Evolutionary conservation across 1,140 invertebrate species (phyloP), one percentile per base, ranked within the genome.

Genomic region (Heliconius hewitsoni): DNA sequence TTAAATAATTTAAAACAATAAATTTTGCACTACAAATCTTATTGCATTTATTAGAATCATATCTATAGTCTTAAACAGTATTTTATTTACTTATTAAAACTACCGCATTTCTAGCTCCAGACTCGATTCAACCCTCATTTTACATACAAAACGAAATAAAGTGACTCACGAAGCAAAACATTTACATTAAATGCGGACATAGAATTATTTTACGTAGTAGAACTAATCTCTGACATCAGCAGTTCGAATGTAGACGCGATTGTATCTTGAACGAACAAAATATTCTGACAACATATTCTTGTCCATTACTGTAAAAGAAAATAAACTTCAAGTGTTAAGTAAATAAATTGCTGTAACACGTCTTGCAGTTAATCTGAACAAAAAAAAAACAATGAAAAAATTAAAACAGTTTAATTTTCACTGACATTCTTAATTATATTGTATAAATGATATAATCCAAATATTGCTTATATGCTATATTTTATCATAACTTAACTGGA

Each of bases 161-260:
- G 84, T 89, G 86, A 89, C 57, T 87, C 86, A 89, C 77, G 81
- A 79, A 81, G 60, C 78, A 88, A 86, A 87, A 83, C 81, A 85
- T 85, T 81, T 76, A 80, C 74, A 76, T 80, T 86, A 82, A 37
- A 76, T 71, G 77, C 77, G 77, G 50, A 73, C 78, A 73, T 80
- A 75, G 74, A 80, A 76, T 80, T 79, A 82, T 85, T 79, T 82
- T 85, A 84, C 82, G 83, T 83, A 84, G 79, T 84, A 74, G 71
- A 78, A 81, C 80, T 86, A 85, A 84, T 85, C 79, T 83, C 80
- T 87, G 82, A 85, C 86, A 87, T 66, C 71, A 80, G 42, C 34
- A 60, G 50, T 18, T 60, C 72, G 16, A 77, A 76, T 79, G 71
- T 72, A 39, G 71, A 72, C n/a, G 71, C 37, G 42, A 46, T 72